Conservation (phyloP, 2,113 vertebrate genomes). For the Centropus unirufus region DNA sequence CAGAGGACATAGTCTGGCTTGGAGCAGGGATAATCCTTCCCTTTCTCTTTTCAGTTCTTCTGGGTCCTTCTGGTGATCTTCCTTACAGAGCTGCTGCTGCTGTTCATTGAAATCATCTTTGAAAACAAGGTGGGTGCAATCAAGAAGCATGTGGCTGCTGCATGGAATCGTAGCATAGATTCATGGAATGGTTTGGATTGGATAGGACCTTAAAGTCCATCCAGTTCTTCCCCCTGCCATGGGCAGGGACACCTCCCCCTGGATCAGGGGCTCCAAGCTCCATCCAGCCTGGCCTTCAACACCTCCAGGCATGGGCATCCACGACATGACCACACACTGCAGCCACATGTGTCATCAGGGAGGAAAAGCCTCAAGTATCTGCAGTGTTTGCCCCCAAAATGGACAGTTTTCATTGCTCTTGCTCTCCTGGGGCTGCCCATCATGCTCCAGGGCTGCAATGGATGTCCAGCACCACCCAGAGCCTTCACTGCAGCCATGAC, state of each 20-base stretch:
- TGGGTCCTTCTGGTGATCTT: constrained; percentile 86
- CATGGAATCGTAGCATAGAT: no score
- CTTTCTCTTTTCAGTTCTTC: constrained; percentile 80
- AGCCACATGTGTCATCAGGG: rapidly evolving
- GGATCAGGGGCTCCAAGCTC: no score
- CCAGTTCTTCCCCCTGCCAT: no score
- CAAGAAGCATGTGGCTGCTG: background rate
- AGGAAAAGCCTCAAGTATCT: background rate
- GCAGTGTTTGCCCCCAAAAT: rapidly evolving
- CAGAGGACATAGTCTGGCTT: background rate
- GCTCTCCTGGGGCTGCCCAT: background rate
- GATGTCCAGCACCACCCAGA: background rate
- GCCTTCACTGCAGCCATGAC: rapidly evolving
- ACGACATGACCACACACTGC: background rate
- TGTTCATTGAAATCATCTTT: constrained; percentile 83
- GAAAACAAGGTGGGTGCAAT: constrained; percentile 81
- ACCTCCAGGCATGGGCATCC: no score
- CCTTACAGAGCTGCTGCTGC: constrained; percentile 78
- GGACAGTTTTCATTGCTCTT: background rate
- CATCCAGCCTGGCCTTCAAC: no score
- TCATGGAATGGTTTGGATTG: no score
- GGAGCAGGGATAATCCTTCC: background rate
- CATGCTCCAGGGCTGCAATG: background rate
- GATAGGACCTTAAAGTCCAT: no score
- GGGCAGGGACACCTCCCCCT: no score